Percentiles rank a stretch among this genome's conserved stretches.
phyloP scores from a whole-genome alignment of 1,140 invertebrate genomes.

The Drosophila biarmipes region DNA sequence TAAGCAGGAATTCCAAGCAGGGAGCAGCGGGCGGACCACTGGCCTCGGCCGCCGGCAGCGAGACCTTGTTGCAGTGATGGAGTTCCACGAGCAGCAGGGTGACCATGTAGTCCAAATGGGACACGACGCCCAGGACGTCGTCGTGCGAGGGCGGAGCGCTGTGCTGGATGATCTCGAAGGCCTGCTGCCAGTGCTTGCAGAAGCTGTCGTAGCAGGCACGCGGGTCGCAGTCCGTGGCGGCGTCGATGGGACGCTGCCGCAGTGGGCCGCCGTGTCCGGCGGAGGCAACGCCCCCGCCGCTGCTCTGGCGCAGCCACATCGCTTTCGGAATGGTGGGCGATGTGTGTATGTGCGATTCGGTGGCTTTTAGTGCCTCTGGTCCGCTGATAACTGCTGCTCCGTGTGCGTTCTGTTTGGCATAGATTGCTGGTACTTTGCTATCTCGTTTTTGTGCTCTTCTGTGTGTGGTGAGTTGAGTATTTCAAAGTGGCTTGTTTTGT shows the following conservation, averaged over 20 bases:
- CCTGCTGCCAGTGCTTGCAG: slow-evolving; percentile 97
- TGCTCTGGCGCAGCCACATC: slow-evolving; percentile 88
- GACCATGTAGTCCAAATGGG: slow-evolving; percentile 96
- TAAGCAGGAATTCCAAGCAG: slow-evolving; percentile 91
- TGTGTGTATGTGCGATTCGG: slow-evolving; percentile 26
- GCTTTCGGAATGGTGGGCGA: slow-evolving; percentile 2
- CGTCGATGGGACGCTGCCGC: slow-evolving; percentile 83
- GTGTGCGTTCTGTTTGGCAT: slow-evolving; percentile 46
- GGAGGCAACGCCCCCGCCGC: slow-evolving; percentile 84
- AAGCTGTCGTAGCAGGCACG: slow-evolving; percentile 96
- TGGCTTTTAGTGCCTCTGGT: slow-evolving; percentile 1
- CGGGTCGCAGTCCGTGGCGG: slow-evolving; percentile 88
- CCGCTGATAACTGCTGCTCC: slow-evolving; percentile 36
- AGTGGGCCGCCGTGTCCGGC: slow-evolving; percentile 28
- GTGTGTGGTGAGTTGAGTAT: slow-evolving; percentile 69
- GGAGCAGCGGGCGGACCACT: slow-evolving; percentile 86
- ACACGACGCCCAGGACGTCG: slow-evolving; percentile 95
- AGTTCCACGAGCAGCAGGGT: slow-evolving; percentile 94
- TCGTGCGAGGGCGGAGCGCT: slow-evolving; percentile 88
- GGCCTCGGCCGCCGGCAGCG: slow-evolving; percentile 76
- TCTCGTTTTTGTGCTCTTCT: slow-evolving; percentile 61
- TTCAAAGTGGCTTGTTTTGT: slow-evolving; percentile 27
- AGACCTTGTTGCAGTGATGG: slow-evolving; percentile 84
- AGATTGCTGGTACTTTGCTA: slow-evolving; percentile 33
- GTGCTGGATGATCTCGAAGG: slow-evolving; percentile 91